Percentiles rank a stretch among this genome's conserved stretches.
Conservation (phyloP, 2,113 vertebrate genomes). For the Dicerorhinus sumatrensis region DNA sequence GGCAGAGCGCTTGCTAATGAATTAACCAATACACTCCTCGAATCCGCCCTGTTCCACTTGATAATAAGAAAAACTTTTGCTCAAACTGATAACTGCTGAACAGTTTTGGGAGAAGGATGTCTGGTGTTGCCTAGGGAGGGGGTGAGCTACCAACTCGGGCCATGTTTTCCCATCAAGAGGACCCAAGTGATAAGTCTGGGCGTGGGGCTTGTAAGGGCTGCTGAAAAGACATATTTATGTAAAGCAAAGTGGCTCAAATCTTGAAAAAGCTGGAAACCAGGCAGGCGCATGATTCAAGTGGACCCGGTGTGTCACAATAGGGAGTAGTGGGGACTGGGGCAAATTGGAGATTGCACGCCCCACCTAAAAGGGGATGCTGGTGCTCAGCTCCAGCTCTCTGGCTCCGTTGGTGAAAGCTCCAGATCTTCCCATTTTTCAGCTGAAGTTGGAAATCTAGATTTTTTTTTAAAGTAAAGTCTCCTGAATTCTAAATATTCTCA, state of each 20-base stretch:
- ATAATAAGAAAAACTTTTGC: background rate
- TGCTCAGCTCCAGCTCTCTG: background rate
- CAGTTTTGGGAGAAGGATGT: background rate
- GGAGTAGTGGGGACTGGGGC: background rate
- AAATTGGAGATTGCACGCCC: background rate
- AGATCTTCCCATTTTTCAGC: background rate
- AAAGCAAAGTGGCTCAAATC: background rate
- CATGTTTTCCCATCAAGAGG: background rate
- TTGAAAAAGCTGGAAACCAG: background rate
- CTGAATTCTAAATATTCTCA: background rate
- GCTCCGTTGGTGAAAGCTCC: background rate
- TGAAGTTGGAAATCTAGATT: background rate
- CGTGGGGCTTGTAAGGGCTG: fast-evolving
- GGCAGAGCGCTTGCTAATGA: background rate
- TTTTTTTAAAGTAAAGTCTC: background rate
- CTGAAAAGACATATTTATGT: fast-evolving
- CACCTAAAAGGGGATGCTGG: background rate
- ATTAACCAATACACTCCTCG: fast-evolving
- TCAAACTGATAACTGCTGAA: no score
- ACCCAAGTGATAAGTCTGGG: no score
- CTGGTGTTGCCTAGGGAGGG: no score
- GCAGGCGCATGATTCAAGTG: no score
- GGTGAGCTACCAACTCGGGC: fast-evolving
- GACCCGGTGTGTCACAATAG: background rate
- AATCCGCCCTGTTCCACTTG: no score